These are phyloP conservation scores for Mus musculus DNA, from an alignment of 2,113 vertebrate genomes.

Conservation along the genomic window DNA sequence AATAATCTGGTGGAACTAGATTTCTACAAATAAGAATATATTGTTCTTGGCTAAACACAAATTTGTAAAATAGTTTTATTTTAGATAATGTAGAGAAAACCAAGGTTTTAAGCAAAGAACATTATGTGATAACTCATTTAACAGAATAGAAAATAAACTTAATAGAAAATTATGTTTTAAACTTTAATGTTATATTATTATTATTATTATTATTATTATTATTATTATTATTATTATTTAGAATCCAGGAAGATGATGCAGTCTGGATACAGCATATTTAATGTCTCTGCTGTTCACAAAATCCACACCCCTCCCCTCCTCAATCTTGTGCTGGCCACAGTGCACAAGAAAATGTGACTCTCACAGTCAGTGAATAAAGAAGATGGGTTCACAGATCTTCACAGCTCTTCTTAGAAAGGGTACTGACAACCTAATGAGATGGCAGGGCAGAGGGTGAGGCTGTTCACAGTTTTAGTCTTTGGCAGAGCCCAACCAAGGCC, in stretches of 20 bases:
- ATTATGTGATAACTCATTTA: neutral
- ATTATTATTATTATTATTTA: neutral
- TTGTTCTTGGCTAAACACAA: neutral
- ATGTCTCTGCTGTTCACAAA: constrained; percentile 82
- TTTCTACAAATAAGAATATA: neutral
- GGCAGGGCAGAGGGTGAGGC: constrained; percentile 67
- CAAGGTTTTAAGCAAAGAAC: neutral
- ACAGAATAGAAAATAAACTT: neutral
- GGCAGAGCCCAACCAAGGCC: constrained; percentile 85
- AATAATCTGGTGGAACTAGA: neutral
- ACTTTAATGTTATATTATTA: too few species aligned
- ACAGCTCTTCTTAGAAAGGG: constrained; percentile 68
- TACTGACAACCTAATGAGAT: constrained; percentile 29
- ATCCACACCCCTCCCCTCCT: constrained; percentile 67
- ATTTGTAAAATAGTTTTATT: constrained; percentile 13
- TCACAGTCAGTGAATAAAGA: constrained; percentile 83
- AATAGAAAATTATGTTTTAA: neutral
- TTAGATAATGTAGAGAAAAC: neutral
- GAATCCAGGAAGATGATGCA: constrained; percentile 72
- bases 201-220: neutral
- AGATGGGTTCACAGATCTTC: constrained; percentile 77
- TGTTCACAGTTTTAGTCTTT: constrained; percentile 83
- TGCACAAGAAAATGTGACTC: constrained; percentile 81
- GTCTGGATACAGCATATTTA: constrained; percentile 75
- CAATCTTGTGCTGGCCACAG: constrained; percentile 75